These are phyloP conservation scores for Heliconius cydno DNA, from an alignment of 2,888 invertebrate genomes.

Conservation along the genomic window DNA sequence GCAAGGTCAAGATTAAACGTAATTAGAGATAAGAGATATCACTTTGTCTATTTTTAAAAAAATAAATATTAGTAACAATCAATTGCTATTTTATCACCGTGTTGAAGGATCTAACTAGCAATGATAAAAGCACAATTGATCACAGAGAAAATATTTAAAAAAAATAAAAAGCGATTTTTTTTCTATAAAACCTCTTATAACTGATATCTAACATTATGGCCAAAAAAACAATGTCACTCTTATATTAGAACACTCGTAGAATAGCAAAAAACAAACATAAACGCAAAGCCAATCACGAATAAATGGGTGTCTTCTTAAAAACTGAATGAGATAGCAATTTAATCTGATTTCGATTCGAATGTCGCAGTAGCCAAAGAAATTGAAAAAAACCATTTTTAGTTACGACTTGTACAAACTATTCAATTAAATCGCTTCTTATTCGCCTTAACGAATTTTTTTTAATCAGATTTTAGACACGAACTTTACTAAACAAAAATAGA, in stretches of 20 bases:
- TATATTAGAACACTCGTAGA: background rate
- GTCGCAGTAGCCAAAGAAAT: constrained; percentile 19
- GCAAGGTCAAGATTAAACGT: too few species aligned
- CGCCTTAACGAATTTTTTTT: background rate
- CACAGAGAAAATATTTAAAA: too few species aligned
- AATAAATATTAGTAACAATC: too few species aligned
- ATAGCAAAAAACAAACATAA: constrained; percentile 4
- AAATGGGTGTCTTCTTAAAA: constrained; percentile 23
- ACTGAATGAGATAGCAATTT: constrained; percentile 18
- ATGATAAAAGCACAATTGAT: too few species aligned
- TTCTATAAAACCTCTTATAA: too few species aligned
- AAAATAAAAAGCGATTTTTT: too few species aligned
- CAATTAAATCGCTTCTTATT: constrained; percentile 18
- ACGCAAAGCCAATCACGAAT: constrained; percentile 11
- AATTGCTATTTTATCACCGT: too few species aligned
- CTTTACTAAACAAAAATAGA: background rate
- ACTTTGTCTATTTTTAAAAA: too few species aligned
- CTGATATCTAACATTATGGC: background rate
- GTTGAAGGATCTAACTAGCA: too few species aligned
- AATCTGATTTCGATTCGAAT: constrained; percentile 21
- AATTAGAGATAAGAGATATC: too few species aligned
- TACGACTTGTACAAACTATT: constrained; percentile 5
- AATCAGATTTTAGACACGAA: background rate
- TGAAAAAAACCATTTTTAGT: constrained; percentile 11
- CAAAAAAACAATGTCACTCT: background rate